Base-by-base conservation (phyloP, 1,140 invertebrate genomes). In the Sogatella furcifera region DNA sequence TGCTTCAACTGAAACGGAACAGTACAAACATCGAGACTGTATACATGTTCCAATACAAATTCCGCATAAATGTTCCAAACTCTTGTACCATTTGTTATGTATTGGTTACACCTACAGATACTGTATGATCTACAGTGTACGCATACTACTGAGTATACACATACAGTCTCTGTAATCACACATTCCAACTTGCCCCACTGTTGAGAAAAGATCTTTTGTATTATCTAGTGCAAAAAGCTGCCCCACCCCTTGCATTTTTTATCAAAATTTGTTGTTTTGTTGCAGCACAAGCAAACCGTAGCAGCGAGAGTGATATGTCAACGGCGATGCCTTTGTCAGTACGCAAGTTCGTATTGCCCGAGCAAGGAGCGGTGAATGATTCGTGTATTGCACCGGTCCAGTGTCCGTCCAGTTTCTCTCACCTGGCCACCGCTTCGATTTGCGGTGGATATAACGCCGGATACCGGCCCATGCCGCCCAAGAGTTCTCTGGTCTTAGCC, bases 271-370 rank as follows among this genome's bases (percentile, higher is more conserved):
- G 31, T 53, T 41, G 17, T 60, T 55, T 57, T 38, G 60, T 74
- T 71, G 22, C 68, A 89, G 86, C 86, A 38, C 81, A 85, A 75
- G 88, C 88, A 11, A 87, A 85, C 69, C 79, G 82, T 52, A 79
- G 81, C 64, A 80, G 81, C 61, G 72, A 78, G 46, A 77, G 83
- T 76, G 59, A 78, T 78, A 59, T 75, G 77, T 44, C 73, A 79
- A 59, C 67, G 89, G 19, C 76, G 77, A 2, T 38, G 34, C 81
- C 78, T 59, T 67, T 89, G 21, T 76, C 77, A 1, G 83, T 86
- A 67, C 89, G 92, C 69, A 97, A 95, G 76, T 95, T 89, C 84
- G 82, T 81, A 13, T 88, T 94, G 68, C 77, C 81, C 64, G 86
- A 88, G 62, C 88, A 92, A 69, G 82, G 84, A 17, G 70, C 80